Percentiles rank a stretch among this genome's conserved stretches.
Evolutionary conservation across 1,140 invertebrate species (phyloP).

Genomic region (Conopomorpha cramerella): DNA sequence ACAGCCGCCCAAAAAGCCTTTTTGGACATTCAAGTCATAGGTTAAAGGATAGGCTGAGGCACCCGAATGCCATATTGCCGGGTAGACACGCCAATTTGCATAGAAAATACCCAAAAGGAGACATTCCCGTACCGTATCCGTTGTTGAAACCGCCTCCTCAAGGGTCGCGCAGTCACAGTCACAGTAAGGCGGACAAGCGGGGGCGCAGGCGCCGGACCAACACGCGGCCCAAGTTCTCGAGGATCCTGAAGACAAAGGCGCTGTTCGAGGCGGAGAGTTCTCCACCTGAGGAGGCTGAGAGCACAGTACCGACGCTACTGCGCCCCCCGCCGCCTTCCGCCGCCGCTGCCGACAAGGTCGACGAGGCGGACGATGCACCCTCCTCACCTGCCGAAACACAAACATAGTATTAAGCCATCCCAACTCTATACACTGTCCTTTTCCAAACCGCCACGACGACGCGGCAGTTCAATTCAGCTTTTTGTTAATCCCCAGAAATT

Average conservation of each 20-base stretch:
- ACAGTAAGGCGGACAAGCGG: slow-evolving; percentile 29
- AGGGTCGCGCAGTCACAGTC: slow-evolving; percentile 15
- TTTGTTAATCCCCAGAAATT: not conserved
- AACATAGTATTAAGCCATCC: too few species aligned
- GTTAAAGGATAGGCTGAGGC: slow-evolving; percentile 19
- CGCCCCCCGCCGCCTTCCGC: slow-evolving; percentile 19
- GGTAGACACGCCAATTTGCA: slow-evolving; percentile 23
- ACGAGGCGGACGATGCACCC: slow-evolving; percentile 13
- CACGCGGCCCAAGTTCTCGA: slow-evolving; percentile 27
- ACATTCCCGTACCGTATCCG: slow-evolving; percentile 42
- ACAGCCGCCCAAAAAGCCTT: slow-evolving; percentile 19
- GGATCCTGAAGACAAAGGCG: slow-evolving; percentile 33
- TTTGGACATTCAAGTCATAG: slow-evolving; percentile 16
- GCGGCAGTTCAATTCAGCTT: too few species aligned
- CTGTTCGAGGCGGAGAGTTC: slow-evolving; percentile 26
- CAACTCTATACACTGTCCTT: too few species aligned
- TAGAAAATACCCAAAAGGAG: slow-evolving; percentile 39
- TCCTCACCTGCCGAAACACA: slow-evolving; percentile 1
- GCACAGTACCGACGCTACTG: slow-evolving; percentile 18
- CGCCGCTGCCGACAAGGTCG: slow-evolving; percentile 24
- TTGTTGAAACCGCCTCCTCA: slow-evolving; percentile 45
- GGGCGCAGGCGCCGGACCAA: slow-evolving; percentile 18
- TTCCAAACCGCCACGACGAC: too few species aligned
- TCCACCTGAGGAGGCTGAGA: slow-evolving; percentile 14
- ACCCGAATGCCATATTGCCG: slow-evolving; percentile 23